These are phyloP conservation scores for Antennarius maculatus DNA, from an alignment of 2,797 vertebrate species.

Conservation along the genomic window DNA sequence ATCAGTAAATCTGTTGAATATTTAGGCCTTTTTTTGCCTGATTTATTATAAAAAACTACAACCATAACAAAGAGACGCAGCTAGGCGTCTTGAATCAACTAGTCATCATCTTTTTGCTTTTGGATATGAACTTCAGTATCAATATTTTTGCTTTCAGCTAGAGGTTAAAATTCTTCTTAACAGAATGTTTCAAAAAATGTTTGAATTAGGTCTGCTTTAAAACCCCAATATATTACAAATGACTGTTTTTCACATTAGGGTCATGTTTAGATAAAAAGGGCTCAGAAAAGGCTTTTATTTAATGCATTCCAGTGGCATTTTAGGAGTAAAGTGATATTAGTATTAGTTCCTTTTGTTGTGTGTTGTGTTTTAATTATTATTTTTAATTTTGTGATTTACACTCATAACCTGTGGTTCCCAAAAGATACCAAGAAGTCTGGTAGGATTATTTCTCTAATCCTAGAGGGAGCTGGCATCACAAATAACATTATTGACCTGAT, in stretches of 20 bases:
- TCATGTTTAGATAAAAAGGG: too few species aligned
- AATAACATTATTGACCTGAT: conserved; percentile 55
- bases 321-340: not conserved
- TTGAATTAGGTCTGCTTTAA: not conserved
- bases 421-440: conserved; percentile 20
- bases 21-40: not conserved
- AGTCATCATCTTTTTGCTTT: not conserved
- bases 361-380: not conserved
- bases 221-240: not conserved
- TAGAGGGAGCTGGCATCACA: conserved; percentile 38
- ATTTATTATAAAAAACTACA: too few species aligned
- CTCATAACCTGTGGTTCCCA: not conserved
- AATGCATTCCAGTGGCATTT: conserved; percentile 7
- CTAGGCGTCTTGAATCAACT: too few species aligned
- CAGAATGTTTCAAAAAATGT: not conserved
- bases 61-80: too few species aligned
- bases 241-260: not conserved
- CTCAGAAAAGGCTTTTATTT: not conserved
- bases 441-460: conserved; percentile 60
- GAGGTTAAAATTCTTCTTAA: not conserved
- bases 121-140: too few species aligned
- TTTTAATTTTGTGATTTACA: conserved; percentile 17
- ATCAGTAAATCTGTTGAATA: not conserved
- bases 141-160: not conserved
- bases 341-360: conserved; percentile 16